Base-by-base conservation (phyloP, 2,797 vertebrate genomes). In the Sebastolobus altivelis region DNA sequence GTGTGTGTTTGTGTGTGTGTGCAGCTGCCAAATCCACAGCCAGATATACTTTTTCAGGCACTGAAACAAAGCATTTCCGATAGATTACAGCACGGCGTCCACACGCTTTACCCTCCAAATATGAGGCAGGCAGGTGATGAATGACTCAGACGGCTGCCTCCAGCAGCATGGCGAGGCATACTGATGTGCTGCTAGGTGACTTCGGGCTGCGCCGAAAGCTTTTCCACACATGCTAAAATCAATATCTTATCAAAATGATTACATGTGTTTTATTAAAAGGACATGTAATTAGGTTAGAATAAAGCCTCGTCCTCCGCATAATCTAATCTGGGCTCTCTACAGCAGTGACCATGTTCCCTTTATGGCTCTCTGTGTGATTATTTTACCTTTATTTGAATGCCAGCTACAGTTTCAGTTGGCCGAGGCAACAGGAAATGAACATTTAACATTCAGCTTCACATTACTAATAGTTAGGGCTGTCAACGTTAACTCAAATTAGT, bases 141-240 rank as follows among this genome's bases (percentile, higher is more conserved):
- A 71, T 27, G 75, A 77, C 75, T 84, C 72, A 81, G 85, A 54
- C 29, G 22, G 70, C 81, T 56, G 78, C 80, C 29, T 55, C 40
- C 81, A 31, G 68, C 74, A 1, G 61, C 52, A 0, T 79, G 80
- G 58, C 1, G 74, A 73, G 29, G 87, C 70, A 87, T 85, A 78
- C 85, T 80, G 86, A 91, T 85, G 80, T 18, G 72, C 65, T 75
- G 35, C 70, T 65, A 67, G 16, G 25, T 35, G 62, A 56, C 75
- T 85, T 83, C 49, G 46, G 58, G 65, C 59, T 65, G 62, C 6
- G 6, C 68, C 71, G 38, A 4, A 52, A 76, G 40, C 73, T 76
- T 56, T 76, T 46, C 8, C 60, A 6, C 77, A 22, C 38, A 65
- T 69, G 55, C 54, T 52, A 54, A 69, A 81, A 84, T 84, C 81